A percentile compares a stretch with the other conserved stretches of the same genome.
Conservation (phyloP, 2,888 invertebrate species). For the Entomobrya multifasciata region DNA sequence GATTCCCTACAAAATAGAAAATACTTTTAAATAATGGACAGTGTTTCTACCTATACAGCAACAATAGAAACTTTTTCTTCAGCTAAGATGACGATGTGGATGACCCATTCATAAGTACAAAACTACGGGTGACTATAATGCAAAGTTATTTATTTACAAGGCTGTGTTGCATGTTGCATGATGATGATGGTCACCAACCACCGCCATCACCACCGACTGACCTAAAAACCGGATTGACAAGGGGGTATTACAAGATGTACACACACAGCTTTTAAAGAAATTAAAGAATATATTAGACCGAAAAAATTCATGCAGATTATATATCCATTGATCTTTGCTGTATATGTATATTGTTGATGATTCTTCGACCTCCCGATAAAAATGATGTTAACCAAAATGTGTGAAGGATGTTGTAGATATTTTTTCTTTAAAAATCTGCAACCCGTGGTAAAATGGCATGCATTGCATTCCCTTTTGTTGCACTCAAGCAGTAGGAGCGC, state of each 20-base stretch:
- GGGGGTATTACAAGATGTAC: slow-evolving; percentile 39
- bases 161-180: not conserved
- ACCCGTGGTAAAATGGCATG: not conserved
- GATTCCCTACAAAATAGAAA: not conserved
- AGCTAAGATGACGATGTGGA: slow-evolving; percentile 39
- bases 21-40: not conserved
- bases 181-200: slow-evolving; percentile 19
- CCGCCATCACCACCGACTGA: slow-evolving; percentile 64
- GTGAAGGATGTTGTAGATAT: slow-evolving; percentile 36
- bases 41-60: not conserved
- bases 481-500: not conserved
- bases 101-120: slow-evolving; percentile 58
- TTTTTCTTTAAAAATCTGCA: slow-evolving; percentile 22
- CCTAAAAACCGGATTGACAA: slow-evolving; percentile 72
- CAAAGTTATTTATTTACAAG: slow-evolving; percentile 38
- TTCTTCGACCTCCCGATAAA: slow-evolving; percentile 38
- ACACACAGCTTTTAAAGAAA: not conserved
- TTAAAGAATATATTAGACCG: slow-evolving; percentile 18
- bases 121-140: slow-evolving; percentile 39
- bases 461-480: slow-evolving; percentile 11
- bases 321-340: no score
- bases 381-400: slow-evolving; percentile 64
- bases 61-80: not conserved
- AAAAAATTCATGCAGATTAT: slow-evolving; percentile 23
- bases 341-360: slow-evolving; percentile 16